These are phyloP conservation scores for Cactoblastis cactorum DNA, from an alignment of 2,888 invertebrate genomes.

Conservation along the genomic window DNA sequence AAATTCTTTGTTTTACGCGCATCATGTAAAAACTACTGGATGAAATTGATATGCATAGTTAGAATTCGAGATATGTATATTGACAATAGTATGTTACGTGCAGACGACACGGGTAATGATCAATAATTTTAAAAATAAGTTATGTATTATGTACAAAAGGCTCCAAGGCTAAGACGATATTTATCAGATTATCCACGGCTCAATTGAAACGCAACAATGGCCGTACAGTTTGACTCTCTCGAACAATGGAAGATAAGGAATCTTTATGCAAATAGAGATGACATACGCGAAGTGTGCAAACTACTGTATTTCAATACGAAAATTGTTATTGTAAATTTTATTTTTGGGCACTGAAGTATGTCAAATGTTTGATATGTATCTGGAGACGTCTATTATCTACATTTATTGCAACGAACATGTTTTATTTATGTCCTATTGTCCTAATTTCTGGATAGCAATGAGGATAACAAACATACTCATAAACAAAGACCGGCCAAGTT, in stretches of 20 bases:
- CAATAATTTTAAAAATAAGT: conserved; percentile 22
- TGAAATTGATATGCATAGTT: too few species aligned
- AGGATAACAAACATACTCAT: too few species aligned
- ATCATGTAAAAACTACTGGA: too few species aligned
- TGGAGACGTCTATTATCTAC: neutral
- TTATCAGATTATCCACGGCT: conserved; percentile 59
- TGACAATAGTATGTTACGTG: too few species aligned
- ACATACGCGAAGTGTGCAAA: conserved; percentile 16
- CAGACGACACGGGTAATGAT: neutral
- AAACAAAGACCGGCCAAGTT: too few species aligned
- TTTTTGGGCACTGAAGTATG: neutral
- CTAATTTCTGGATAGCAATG: neutral
- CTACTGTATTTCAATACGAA: conserved; percentile 13
- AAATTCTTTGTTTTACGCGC: too few species aligned
- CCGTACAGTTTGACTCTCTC: conserved; percentile 16
- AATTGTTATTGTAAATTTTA: neutral
- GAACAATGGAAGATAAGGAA: conserved; percentile 41
- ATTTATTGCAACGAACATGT: neutral
- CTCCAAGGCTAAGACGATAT: conserved; percentile 47
- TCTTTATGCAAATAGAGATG: conserved; percentile 29
- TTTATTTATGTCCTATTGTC: too few species aligned
- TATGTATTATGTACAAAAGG: conserved; percentile 32
- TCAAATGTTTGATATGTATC: neutral
- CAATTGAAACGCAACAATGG: conserved; percentile 42
- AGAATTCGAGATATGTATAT: too few species aligned